Base-by-base conservation (phyloP, 2,113 vertebrate genomes). In the Sceloporus tristichus region DNA sequence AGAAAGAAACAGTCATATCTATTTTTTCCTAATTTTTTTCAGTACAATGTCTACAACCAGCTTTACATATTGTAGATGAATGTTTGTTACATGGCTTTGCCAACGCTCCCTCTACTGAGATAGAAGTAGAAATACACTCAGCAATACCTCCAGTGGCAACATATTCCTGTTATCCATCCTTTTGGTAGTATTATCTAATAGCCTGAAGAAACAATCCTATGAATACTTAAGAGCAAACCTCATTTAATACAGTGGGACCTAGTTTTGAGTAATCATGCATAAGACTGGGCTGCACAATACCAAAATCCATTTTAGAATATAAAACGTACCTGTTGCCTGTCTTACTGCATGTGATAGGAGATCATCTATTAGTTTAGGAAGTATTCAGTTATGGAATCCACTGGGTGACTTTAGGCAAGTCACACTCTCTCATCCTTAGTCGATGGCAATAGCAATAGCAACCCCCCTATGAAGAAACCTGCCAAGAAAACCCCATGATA, bases 51-150 rank as follows among this genome's bases (percentile, higher is more conserved):
- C 42, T 29, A 82, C 56, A 42, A 75, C 86, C 81, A 78, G 84
- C 66, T 80, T 86, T 79, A 91, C 83, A 89, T 94, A 66, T 87
- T 92, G 94, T 91, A 94, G 93, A 94, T 94, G 89, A 76, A 87
- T 88, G 77, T 94, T 77, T 89, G 90, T 79, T 9, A 81, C 90
- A 89, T 87, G 91, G 91, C 91, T 93, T 95, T 95, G 92, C 92
- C 90, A 92, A 94, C 82, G 53, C 94, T 96, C 94, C 95, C 95
- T 95, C 95, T 96, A 76, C 92, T 94, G 95, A 94, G 92, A 89
- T 88, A 88, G 87, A 93, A 91, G 94, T 77, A 94, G 94, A 96
- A 86, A 96, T 95, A 95, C 95, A 95, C 82, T 90, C 84, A 86
- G 79, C 1, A 82, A 90, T 90, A 89, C 91, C 76, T 81, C 9